Evolutionary conservation across 2,113 vertebrate species (phyloP), one percentile per base, ranked within the genome.

Genomic region (Tragelaphus imberbis): DNA sequence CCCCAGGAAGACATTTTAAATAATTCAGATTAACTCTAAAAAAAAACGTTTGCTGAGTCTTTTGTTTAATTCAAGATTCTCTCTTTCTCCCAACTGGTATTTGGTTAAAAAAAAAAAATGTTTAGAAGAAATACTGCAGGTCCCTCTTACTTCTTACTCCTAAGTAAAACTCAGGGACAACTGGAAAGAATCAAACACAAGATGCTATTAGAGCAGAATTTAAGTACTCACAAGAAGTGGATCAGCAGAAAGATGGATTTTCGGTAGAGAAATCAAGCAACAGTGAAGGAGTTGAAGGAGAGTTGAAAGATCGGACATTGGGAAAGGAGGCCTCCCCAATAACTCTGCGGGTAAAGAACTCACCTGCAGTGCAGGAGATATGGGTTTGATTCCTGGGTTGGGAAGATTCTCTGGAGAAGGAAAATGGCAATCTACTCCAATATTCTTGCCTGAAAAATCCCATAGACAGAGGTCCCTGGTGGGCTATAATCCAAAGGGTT

Each of bases 11-110:
- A 79, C 30, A 87, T 93, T 95, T 44, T 96, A 97, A 98, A 96
- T 97, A 97, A 98, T 97, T 98, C 44, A 97, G 28, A 95, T 97
- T 93, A 95, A 91, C 40, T 91, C 15, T 90, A 58, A 82, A 92
- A 44, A 44, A 82, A 89, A 87, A 65, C 63, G 56, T 97, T 97
- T 96, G 92, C 81, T 56, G 47, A 96, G 58, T 2, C 51, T 88
- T 94, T 96, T 97, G 85, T 92, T 97, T 93, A 97, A 97, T 75
- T 96, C 82, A 86, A 30, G 8, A 65, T 93, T 96, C n/a, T 75
- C 17, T 87, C 27, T 40, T 84, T 16, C 16, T 68, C 25, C 82
- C 36, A 81, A 85, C 2, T 11, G 65, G 27, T 88, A 13, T 90
- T 91, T 93, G 27, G 5, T 95, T 11, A 13, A 75, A 75, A 40